Evolutionary conservation across 1,140 invertebrate species (phyloP).

Genomic region (Ooceraea biroi): DNA sequence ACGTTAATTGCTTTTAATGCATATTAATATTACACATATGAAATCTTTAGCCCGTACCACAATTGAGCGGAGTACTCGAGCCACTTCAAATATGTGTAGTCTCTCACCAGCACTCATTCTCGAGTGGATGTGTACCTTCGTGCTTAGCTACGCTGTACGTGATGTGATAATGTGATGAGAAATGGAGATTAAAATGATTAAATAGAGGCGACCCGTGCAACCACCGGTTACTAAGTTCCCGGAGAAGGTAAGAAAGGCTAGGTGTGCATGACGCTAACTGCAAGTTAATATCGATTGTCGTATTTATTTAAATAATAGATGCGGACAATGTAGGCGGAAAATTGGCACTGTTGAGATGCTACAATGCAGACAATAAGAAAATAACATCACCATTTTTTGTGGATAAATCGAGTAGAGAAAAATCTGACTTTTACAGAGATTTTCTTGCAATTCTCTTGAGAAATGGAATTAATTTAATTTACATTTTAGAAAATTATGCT

Average conservation of each 20-base stretch:
- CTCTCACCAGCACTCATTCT: constrained; percentile 30
- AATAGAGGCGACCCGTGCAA: constrained; percentile 30
- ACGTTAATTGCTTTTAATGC: too few species aligned
- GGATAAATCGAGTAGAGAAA: too few species aligned
- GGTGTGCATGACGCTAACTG: constrained; percentile 10
- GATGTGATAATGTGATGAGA: constrained; percentile 45
- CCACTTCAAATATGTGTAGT: constrained; percentile 38
- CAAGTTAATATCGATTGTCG: not conserved
- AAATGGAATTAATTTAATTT: too few species aligned
- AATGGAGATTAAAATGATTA: constrained; percentile 52
- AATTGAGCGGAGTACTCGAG: constrained; percentile 3
- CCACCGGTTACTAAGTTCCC: not conserved
- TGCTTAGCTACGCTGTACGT: constrained; percentile 36
- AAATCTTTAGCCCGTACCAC: not conserved
- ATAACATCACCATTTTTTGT: too few species aligned
- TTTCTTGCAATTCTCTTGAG: too few species aligned
- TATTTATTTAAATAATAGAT: constrained; percentile 27
- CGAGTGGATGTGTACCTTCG: constrained; percentile 37
- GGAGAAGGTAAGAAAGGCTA: not conserved
- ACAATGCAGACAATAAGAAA: not conserved
- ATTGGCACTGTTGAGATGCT: not conserved
- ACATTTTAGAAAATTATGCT: too few species aligned
- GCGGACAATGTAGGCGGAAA: not conserved
- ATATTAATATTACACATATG: not conserved
- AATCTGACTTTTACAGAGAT: too few species aligned